Base-by-base conservation (phyloP, 2,113 vertebrate species). In the Nymphicus hollandicus region DNA sequence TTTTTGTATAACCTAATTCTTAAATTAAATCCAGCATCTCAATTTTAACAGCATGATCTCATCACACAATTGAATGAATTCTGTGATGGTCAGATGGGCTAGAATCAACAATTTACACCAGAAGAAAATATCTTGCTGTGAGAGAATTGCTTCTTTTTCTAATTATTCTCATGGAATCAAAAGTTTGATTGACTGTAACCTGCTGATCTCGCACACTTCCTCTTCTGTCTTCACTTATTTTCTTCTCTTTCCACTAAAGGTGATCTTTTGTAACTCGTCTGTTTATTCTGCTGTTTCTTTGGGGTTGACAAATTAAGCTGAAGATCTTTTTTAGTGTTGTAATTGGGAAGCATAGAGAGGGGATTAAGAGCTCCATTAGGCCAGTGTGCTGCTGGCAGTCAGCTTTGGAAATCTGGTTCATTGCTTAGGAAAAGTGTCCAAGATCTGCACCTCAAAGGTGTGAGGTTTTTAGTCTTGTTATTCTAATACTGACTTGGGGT, bases 21-120 rank as follows among this genome's bases (percentile, higher is more conserved):
- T 92, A 92, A 95, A 94, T 82, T 93, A 88, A 92, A 91, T 89
- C 52, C 91, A 87, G 53, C 37, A 63, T 77, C 61, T 92, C 81
- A 81, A 52, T 96, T 96, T 94, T 88, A 92, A 76, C 95, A 96
- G 95, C 92, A 43, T 86, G 92, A 92, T 90, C 65, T 88, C 80
- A 52, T 91, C 66, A 69, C 1, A 2, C 70, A 76, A 43, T 73
- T 91, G 70, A 92, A 94, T 87, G 31, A 91, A n/a, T 91, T 88
- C 39, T 86, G 43, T 68, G 80, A 64, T 82, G 76, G 84, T 94
- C 95, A 86, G 81, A 72, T 12, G 10, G 92, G 86, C 73, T 95
- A 82, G 95, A 96, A 89, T 91, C 89, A 94, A 72, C 65, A 89
- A 65, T 93, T 95, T 93, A n/a, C 52, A 84, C 94, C 83, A 65